These are phyloP conservation scores for Drosophila rhopaloa DNA, from an alignment of 1,140 invertebrate species.

Conservation along the genomic window DNA sequence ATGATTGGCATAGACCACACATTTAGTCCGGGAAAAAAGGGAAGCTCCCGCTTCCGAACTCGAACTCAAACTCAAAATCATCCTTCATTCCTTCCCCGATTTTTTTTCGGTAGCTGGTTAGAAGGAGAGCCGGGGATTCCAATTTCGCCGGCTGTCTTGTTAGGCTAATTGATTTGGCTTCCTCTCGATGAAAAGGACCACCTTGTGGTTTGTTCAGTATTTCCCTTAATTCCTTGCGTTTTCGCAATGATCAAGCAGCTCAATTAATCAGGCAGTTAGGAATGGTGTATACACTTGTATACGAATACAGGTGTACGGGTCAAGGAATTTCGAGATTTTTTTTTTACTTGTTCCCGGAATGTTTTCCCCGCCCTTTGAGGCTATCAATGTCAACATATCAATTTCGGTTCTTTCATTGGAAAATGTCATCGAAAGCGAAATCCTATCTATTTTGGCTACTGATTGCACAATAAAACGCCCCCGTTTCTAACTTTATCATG, in stretches of 20 bases:
- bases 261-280: constrained; percentile 72
- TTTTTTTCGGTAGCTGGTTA: constrained; percentile 51
- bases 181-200: constrained; percentile 46
- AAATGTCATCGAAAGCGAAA: constrained; percentile 72
- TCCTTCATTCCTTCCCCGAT: constrained; percentile 17
- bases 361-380: neutral
- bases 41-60: constrained; percentile 30
- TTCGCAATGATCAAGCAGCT: constrained; percentile 62
- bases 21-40: constrained; percentile 52
- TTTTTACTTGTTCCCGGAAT: constrained; percentile 17
- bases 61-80: constrained; percentile 5
- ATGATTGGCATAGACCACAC: constrained; percentile 83
- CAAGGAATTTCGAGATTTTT: constrained; percentile 35
- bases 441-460: constrained; percentile 65
- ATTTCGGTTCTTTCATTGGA: constrained; percentile 53
- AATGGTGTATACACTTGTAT: constrained; percentile 12
- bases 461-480: constrained; percentile 82
- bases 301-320: constrained; percentile 30
- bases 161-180: constrained; percentile 78
- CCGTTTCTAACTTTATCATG: constrained; percentile 8
- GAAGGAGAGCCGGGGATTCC: constrained; percentile 29
- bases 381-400: constrained; percentile 77
- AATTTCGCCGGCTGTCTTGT: constrained; percentile 67
- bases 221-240: constrained; percentile 29
- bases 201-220: constrained; percentile 45